Conservation (phyloP, 2,888 invertebrate genomes). For the Drosophila mimetica region DNA sequence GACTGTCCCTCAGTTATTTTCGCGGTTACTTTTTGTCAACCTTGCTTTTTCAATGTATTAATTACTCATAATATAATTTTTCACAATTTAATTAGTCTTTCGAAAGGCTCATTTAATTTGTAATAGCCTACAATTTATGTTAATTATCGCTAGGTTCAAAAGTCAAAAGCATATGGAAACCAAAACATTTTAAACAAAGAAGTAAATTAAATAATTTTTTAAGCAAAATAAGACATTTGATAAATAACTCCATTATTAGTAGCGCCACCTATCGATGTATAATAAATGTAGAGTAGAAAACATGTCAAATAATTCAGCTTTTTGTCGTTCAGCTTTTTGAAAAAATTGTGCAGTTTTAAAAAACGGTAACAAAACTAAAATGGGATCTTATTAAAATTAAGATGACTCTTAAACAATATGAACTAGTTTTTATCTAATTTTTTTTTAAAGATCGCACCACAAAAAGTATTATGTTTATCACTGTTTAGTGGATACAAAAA, state of each 20-base stretch:
- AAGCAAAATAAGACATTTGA: background rate
- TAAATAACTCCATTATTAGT: background rate
- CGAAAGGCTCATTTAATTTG: constrained; percentile 30
- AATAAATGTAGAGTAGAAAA: background rate
- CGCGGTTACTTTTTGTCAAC: constrained; percentile 24
- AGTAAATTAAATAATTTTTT: background rate
- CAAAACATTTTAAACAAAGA: too few species aligned
- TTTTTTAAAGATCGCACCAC: too few species aligned
- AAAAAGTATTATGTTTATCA: too few species aligned
- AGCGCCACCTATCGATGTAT: background rate
- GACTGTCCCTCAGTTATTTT: background rate
- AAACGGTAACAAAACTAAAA: too few species aligned
- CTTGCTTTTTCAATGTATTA: background rate
- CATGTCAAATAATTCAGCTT: background rate
- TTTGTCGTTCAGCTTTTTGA: constrained; percentile 18
- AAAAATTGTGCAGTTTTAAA: too few species aligned
- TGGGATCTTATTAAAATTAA: too few species aligned
- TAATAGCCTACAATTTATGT: background rate
- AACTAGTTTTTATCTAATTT: too few species aligned
- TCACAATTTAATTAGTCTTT: constrained; percentile 14
- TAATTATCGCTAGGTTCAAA: background rate
- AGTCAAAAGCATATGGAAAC: background rate
- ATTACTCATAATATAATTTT: constrained; percentile 16
- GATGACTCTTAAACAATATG: too few species aligned
- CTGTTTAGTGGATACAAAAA: too few species aligned